Percentiles rank a stretch among this genome's conserved stretches.
Evolutionary conservation across 2,888 invertebrate genomes (phyloP).

Genomic region (Clanis bilineata): DNA sequence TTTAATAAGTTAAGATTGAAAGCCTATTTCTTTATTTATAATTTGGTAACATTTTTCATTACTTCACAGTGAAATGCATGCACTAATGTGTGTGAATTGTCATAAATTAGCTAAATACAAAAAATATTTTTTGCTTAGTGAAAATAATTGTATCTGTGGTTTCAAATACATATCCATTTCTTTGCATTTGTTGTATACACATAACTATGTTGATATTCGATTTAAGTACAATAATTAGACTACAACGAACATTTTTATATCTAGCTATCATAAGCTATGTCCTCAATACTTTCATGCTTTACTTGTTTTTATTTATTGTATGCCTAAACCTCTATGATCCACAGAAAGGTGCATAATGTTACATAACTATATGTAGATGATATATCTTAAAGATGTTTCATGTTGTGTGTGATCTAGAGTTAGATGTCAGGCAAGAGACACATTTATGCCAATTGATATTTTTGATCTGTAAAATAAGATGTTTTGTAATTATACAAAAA

Average conservation of each 20-base stretch:
- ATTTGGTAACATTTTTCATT: not conserved
- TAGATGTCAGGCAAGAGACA: not conserved
- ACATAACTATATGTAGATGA: too few relatives aligned
- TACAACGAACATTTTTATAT: too few relatives aligned
- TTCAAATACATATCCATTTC: not conserved
- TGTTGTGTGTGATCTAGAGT: not conserved
- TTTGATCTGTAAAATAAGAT: conserved; percentile 13
- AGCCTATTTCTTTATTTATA: not conserved
- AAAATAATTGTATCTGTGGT: not conserved
- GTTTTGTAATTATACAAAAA: conserved; percentile 1
- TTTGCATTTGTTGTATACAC: not conserved
- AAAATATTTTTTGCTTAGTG: not conserved
- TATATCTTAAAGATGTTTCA: not conserved
- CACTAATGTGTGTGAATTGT: not conserved
- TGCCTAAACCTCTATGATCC: too few relatives aligned
- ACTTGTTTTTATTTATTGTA: too few relatives aligned
- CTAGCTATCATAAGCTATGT: too few relatives aligned
- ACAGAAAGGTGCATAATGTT: too few relatives aligned
- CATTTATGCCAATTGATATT: conserved; percentile 7
- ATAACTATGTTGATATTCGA: not conserved
- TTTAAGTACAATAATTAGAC: not conserved
- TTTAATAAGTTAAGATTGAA: conserved; percentile 1
- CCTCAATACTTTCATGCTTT: too few relatives aligned
- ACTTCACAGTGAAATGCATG: not conserved
- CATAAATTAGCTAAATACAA: not conserved